phyloP scores from a whole-genome alignment of 1,140 invertebrate genomes.

The Leguminivora glycinivorella region DNA sequence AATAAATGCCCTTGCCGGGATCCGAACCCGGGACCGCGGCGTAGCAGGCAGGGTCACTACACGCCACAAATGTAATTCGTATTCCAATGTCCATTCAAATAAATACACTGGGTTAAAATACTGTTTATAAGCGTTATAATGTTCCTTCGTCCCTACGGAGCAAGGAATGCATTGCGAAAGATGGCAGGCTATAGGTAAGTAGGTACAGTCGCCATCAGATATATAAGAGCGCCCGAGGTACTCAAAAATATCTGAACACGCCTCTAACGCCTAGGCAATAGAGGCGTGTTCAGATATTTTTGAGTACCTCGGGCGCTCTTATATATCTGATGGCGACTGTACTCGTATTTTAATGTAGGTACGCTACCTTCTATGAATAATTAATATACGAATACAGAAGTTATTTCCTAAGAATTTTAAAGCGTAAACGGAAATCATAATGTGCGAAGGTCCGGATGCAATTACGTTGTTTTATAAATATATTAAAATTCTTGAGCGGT shows the following conservation, averaged over 20 bases:
- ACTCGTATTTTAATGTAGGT: not conserved
- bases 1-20: no score
- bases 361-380: not conserved
- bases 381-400: not conserved
- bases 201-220: no score
- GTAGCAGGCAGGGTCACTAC: no score
- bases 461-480: no score
- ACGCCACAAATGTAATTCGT: not conserved
- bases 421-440: not conserved
- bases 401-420: not conserved
- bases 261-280: no score
- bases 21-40: no score
- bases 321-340: no score
- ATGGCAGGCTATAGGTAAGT: not conserved
- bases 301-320: no score
- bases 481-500: no score
- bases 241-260: no score
- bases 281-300: no score
- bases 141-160: not conserved
- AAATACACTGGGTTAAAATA: not conserved
- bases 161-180: not conserved
- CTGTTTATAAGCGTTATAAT: not conserved
- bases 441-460: not conserved
- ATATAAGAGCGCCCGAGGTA: no score
- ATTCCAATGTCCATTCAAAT: not conserved